Base-by-base conservation (phyloP, 30 jellyfish, hydroid and myxozoan genomes). In the Aurelia aurita complex sp. Pacific region DNA sequence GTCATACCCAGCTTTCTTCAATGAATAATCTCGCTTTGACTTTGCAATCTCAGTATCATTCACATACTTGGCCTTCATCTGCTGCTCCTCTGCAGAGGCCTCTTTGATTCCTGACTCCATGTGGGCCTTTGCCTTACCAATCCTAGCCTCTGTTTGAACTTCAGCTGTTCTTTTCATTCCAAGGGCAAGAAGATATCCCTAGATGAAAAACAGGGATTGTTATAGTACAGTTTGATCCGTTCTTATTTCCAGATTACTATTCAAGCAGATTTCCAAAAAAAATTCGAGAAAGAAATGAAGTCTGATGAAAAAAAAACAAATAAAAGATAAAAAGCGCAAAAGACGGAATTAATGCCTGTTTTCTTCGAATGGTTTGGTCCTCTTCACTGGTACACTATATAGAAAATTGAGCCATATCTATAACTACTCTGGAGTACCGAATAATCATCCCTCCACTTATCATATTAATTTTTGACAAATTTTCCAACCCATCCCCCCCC, bases 101-200 rank as follows among this genome's bases (percentile, higher is more conserved):
- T 92, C 98, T 91, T 83, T 83, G 33, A 92, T 92, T 70, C 98
- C 98, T 8, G 98, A 92, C 85, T 86, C 97, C 98, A 92, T 92
- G 5, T 67, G 76, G 55, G 98, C 98, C 46, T 76, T 82, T 10
- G 98, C 98, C 73, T 82, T 87, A 0, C 98, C 98, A 67, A 92
- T 87, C 33, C 98, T 83, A 11, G 98, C 98, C 73, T 92, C 98
- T 76, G 95, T 54, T 76, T 92, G 97, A 18, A 92, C 98, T 73
- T 92, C 98, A 6, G 98, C 92, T 5, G 94, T 83, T 62, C 98
- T 86, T 64, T 88, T 87, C 95, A 81, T 83, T 36, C 98, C 98
- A 46, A 92, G 90, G 14, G 98, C 86, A 81, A 76, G 68, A 16
- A 92, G 82, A 72, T 92, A 92, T 35, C 98, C 98, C 98, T 92